Evolutionary conservation across 2,797 vertebrate genomes (phyloP), one percentile per base, ranked within the genome.

Genomic region (Thunnus albacares): DNA sequence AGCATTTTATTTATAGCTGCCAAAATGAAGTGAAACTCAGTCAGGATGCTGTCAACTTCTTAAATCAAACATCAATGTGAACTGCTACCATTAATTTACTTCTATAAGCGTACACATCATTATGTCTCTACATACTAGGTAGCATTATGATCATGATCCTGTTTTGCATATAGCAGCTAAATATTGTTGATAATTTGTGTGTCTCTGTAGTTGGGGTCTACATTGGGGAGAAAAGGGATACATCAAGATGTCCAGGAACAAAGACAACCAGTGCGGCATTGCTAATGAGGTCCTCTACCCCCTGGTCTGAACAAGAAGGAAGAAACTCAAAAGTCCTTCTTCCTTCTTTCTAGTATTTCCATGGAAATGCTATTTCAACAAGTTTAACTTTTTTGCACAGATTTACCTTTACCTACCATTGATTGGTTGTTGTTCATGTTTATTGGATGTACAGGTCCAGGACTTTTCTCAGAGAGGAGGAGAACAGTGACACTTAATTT

Each of bases 251-350:
- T 61, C 75, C 90, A 94, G 93, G 84, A 96, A 96, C 87, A 96
- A 94, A 78, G 17, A 80, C 47, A 96, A 96, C 92, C 96, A 96
- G 90, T 96, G 96, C 75, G 96, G 95, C 17, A 94, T 96, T 51
- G 94, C 95, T 17, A 95, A 93, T 0, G 90, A 92, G 26, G 57
- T 96, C 72, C 96, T 95, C 80, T 96, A 96, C 86, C 96, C 96
- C 2, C 89, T 96, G 79, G 96, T 96, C 51, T 96, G 79, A 95
- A 55, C 64, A 87, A 85, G 90, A 92, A 0, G 72, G 71, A 41
- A 18, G 22, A 65, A 35, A 9, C 38, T 38, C 38, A 11, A 38
- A 38, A 11, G 11, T 38, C 10, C 11, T 38, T 10, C 10, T 38
- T 38, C 38, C 38, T 38, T 38, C 11, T 38, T 8, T 38, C 38